phyloP scores from a whole-genome alignment of 1,140 invertebrate species.

The Scaptodrosophila lebanonensis region DNA sequence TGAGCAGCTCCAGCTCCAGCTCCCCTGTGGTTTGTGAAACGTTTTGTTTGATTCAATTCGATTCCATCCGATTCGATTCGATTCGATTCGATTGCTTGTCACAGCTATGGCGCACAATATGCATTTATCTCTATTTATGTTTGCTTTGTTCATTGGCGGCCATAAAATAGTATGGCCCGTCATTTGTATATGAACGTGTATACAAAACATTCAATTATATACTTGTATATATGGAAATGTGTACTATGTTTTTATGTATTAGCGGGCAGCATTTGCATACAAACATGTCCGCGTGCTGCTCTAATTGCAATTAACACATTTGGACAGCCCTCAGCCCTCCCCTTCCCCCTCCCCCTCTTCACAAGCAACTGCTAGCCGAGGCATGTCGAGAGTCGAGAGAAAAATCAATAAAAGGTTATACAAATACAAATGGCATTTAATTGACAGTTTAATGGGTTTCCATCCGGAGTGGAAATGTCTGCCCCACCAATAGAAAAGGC shows the following conservation, averaged over 20 bases:
- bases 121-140: conserved; percentile 48
- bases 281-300: conserved; percentile 37
- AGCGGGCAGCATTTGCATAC: too few species aligned
- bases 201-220: conserved; percentile 6
- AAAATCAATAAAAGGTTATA: conserved; percentile 59
- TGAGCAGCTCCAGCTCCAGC: too few species aligned
- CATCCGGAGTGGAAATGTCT: conserved; percentile 61
- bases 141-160: conserved; percentile 23
- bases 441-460: conserved; percentile 70
- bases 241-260: too few species aligned
- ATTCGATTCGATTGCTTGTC: conserved; percentile 38
- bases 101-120: too few species aligned
- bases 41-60: conserved; percentile 28
- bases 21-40: conserved; percentile 16
- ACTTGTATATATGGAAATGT: conserved; percentile 4
- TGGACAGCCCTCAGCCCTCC: conserved; percentile 49
- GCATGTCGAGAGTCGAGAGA: conserved; percentile 24
- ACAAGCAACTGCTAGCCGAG: conserved; percentile 21
- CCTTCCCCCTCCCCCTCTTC: conserved; percentile 1
- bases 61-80: conserved; percentile 17
- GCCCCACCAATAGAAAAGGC: too few species aligned
- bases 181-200: conserved; percentile 18
- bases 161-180: conserved; percentile 33
- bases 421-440: conserved; percentile 65
- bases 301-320: conserved; percentile 73